These are phyloP conservation scores for Calephelis nemesis DNA, from an alignment of 1,140 invertebrate species.

Conservation along the genomic window DNA sequence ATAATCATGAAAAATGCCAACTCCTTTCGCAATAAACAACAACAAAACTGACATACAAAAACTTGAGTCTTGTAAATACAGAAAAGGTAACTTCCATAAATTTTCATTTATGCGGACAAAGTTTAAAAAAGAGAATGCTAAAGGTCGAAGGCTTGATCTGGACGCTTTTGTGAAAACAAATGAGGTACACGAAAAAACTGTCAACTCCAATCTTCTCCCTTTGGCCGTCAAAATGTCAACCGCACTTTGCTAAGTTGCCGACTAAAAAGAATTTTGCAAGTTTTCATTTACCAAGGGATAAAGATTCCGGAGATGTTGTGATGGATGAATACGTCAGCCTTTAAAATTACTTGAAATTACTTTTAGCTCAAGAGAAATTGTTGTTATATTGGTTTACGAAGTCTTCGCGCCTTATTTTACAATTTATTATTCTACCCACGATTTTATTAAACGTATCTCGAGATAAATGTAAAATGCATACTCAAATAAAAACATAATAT, in stretches of 20 bases:
- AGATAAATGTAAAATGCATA: slow-evolving; percentile 18
- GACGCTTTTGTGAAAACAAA: slow-evolving; percentile 26
- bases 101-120: slow-evolving; percentile 2
- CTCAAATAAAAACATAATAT: slow-evolving; percentile 42
- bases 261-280: slow-evolving; percentile 37
- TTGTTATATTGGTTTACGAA: slow-evolving; percentile 21
- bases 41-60: neutral
- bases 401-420: slow-evolving; percentile 14
- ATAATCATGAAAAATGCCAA: neutral
- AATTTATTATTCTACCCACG: slow-evolving; percentile 12
- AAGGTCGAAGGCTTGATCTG: neutral
- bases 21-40: neutral
- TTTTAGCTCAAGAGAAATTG: slow-evolving; percentile 27
- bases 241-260: slow-evolving; percentile 30
- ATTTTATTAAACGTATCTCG: slow-evolving; percentile 16
- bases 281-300: slow-evolving; percentile 41
- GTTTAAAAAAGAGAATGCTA: neutral
- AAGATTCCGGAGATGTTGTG: slow-evolving; percentile 30
- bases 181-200: slow-evolving; percentile 35
- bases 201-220: slow-evolving; percentile 30
- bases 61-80: neutral
- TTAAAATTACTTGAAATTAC: slow-evolving; percentile 35
- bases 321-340: slow-evolving; percentile 40
- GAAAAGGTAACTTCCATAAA: neutral
- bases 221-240: slow-evolving; percentile 37